Conservation (phyloP, 2,113 vertebrate species). For the Thunnus maccoyii region DNA sequence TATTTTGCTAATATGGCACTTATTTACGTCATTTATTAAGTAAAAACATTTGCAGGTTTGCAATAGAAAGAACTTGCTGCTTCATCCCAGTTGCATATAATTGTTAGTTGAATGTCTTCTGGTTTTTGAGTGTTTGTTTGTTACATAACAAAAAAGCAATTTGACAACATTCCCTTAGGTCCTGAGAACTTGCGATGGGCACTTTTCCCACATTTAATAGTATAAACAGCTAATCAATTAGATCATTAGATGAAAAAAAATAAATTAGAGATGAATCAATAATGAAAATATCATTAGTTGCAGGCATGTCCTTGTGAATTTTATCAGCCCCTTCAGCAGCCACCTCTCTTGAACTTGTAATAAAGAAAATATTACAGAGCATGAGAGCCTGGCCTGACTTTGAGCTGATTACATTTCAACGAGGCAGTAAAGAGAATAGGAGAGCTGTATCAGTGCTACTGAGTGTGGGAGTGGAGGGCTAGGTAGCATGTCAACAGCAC, state of each 20-base stretch:
- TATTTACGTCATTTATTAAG: no score
- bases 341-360: slow-evolving; percentile 18
- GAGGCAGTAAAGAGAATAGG: slow-evolving; percentile 56
- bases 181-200: neutral
- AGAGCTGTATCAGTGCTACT: slow-evolving; percentile 54
- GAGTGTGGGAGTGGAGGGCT: slow-evolving; percentile 70
- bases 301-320: neutral
- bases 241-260: neutral
- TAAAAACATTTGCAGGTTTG: no score
- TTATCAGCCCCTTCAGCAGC: slow-evolving; percentile 19
- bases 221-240: no score
- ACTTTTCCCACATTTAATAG: neutral
- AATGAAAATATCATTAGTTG: neutral
- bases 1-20: no score
- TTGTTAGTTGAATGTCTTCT: no score
- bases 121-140: no score
- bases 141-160: neutral
- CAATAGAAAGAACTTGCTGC: no score
- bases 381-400: slow-evolving; percentile 59
- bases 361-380: slow-evolving; percentile 28
- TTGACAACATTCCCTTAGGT: neutral
- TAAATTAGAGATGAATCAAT: neutral
- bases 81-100: no score
- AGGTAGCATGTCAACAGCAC: slow-evolving; percentile 73
- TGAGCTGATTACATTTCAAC: slow-evolving; percentile 62